phyloP scores from a whole-genome alignment of 2,113 vertebrate species.

The Reinhardtius hippoglossoides region DNA sequence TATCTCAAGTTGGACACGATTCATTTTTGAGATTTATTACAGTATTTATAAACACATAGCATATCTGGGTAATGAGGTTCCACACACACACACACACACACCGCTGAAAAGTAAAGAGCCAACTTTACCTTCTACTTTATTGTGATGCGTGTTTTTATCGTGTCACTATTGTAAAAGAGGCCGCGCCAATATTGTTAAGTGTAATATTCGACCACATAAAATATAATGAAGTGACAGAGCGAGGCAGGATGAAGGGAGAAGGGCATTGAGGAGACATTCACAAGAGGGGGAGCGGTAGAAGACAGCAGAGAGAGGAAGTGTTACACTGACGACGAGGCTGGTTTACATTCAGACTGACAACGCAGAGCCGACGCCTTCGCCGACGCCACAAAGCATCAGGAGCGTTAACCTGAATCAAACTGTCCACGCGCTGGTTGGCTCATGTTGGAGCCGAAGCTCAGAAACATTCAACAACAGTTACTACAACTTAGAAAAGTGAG shows the following conservation, averaged over 20 bases:
- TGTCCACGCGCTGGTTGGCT: too few relatives aligned
- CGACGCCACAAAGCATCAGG: too few relatives aligned
- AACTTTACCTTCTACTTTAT: background rate
- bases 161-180: background rate
- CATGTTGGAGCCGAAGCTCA: too few relatives aligned
- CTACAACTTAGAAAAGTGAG: too few relatives aligned
- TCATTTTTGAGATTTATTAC: background rate
- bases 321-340: too few relatives aligned
- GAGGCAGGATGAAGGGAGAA: background rate
- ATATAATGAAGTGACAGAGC: conserved; percentile 21
- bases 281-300: background rate
- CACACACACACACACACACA: background rate
- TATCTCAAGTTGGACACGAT: background rate
- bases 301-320: too few relatives aligned
- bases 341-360: too few relatives aligned
- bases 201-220: conserved; percentile 25
- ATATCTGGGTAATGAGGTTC: background rate
- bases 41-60: background rate
- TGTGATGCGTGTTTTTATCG: background rate
- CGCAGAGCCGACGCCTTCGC: too few relatives aligned
- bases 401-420: too few relatives aligned
- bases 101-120: background rate
- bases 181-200: conserved; percentile 10
- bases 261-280: background rate
- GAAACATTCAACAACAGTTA: too few relatives aligned